A percentile compares a stretch with the other conserved stretches of the same genome.
These are phyloP conservation scores for Anaspis maculata DNA, from an alignment of 2,888 invertebrate species.

Conservation along the genomic window DNA sequence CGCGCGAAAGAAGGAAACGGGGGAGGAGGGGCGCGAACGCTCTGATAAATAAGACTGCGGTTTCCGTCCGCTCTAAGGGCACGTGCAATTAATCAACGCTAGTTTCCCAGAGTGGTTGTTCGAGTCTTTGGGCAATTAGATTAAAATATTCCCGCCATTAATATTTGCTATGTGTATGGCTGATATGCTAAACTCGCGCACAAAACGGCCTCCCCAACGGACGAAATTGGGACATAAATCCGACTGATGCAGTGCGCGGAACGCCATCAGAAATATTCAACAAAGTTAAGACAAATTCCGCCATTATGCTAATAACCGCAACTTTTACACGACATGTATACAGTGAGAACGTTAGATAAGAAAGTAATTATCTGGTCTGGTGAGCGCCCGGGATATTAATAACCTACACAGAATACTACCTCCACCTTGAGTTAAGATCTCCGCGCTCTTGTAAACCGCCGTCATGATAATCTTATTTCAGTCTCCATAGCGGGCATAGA, in stretches of 20 bases:
- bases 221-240: no score
- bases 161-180: slow-evolving; percentile 8
- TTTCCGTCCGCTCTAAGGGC: slow-evolving; percentile 5
- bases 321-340: slow-evolving; percentile 8
- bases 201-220: no score
- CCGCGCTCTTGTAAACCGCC: not conserved
- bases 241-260: no score
- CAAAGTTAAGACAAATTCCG: slow-evolving; percentile 11
- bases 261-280: no score
- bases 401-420: slow-evolving; percentile 8
- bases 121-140: slow-evolving; percentile 6
- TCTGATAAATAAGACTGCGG: slow-evolving; percentile 6
- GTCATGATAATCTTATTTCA: no score
- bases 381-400: slow-evolving; percentile 21
- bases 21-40: no score
- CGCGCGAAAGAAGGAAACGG: slow-evolving; percentile 4
- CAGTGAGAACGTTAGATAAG: slow-evolving; percentile 17
- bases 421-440: not conserved
- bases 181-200: no score
- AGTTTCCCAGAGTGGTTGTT: slow-evolving; percentile 5
- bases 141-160: slow-evolving; percentile 12
- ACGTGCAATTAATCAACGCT: slow-evolving; percentile 6
- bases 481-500: no score
- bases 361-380: slow-evolving; percentile 23
- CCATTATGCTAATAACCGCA: slow-evolving; percentile 11